Evolutionary conservation across 2,797 vertebrate species (phyloP).

Genomic region (Macropus fuliginosus): DNA sequence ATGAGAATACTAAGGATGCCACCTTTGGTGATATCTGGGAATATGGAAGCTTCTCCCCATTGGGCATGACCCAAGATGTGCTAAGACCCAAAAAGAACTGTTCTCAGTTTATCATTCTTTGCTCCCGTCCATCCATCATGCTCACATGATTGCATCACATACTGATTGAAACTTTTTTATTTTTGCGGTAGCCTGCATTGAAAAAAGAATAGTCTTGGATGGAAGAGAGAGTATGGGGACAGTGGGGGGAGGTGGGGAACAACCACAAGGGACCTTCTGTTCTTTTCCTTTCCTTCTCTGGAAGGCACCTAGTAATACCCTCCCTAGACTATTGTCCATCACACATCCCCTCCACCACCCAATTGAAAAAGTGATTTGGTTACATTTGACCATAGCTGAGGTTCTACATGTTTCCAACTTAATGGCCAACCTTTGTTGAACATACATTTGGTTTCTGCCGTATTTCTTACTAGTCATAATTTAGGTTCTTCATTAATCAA

Average conservation of each 20-base stretch:
- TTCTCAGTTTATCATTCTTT: not conserved
- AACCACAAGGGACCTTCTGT: not conserved
- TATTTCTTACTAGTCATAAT: slow-evolving; percentile 19
- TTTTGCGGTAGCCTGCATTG: not conserved
- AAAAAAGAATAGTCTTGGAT: not conserved
- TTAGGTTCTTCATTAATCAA: not conserved
- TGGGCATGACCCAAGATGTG: not conserved
- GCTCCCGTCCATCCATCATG: not conserved
- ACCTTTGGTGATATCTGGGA: not conserved
- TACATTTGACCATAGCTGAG: slow-evolving; percentile 19
- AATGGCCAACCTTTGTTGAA: slow-evolving; percentile 44
- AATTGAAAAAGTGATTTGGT: slow-evolving; percentile 16
- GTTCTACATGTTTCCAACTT: not conserved
- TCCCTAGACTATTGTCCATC: not conserved
- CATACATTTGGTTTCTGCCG: slow-evolving; percentile 34
- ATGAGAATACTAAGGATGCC: not conserved
- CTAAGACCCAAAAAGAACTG: not conserved
- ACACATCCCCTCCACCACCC: not conserved
- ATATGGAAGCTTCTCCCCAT: not conserved
- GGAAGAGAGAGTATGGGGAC: slow-evolving; percentile 30
- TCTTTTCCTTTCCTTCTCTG: slow-evolving; percentile 41
- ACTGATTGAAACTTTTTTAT: slow-evolving; percentile 7
- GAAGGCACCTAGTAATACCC: not conserved
- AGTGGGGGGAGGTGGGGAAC: not conserved
- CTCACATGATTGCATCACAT: not conserved